These are phyloP conservation scores for Drosophila pallidifrons DNA, from an alignment of 1,140 invertebrate species.

Conservation along the genomic window DNA sequence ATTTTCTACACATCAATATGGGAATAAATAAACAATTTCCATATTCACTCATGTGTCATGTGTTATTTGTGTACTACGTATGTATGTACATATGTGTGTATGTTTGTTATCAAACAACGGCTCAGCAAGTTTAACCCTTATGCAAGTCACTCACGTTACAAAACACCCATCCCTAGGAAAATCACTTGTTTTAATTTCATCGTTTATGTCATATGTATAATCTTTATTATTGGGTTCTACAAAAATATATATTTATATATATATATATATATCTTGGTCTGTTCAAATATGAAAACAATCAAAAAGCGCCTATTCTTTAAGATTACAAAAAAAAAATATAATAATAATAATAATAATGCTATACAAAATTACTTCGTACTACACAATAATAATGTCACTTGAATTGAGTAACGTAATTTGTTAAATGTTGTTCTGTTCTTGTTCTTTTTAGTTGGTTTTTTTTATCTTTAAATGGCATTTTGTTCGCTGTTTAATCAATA, in stretches of 20 bases:
- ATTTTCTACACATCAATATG: not conserved
- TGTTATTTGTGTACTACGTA: not conserved
- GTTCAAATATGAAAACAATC: constrained; percentile 65
- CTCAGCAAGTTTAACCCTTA: constrained; percentile 21
- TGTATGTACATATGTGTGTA: not conserved
- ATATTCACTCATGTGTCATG: not conserved
- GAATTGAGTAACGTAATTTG: constrained; percentile 78
- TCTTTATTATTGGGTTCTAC: constrained; percentile 41
- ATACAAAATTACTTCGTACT: constrained; percentile 82
- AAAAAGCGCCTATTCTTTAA: constrained; percentile 65
- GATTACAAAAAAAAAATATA: constrained; percentile 46
- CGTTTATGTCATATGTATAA: constrained; percentile 7
- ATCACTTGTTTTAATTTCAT: not conserved
- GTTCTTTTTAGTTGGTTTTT: constrained; percentile 16
- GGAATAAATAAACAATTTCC: not conserved
- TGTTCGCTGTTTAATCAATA: constrained; percentile 60
- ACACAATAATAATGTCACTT: constrained; percentile 82
- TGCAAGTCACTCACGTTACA: not conserved
- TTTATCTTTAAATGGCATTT: constrained; percentile 68
- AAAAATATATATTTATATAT: constrained; percentile 23
- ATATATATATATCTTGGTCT: constrained; percentile 33
- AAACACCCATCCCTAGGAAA: not conserved
- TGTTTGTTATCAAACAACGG: too few relatives aligned
- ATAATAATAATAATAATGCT: constrained; percentile 78
- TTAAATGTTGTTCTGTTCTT: constrained; percentile 45